These are phyloP conservation scores for Tachypleus tridentatus DNA, from an alignment of 1,140 invertebrate species.

Conservation along the genomic window DNA sequence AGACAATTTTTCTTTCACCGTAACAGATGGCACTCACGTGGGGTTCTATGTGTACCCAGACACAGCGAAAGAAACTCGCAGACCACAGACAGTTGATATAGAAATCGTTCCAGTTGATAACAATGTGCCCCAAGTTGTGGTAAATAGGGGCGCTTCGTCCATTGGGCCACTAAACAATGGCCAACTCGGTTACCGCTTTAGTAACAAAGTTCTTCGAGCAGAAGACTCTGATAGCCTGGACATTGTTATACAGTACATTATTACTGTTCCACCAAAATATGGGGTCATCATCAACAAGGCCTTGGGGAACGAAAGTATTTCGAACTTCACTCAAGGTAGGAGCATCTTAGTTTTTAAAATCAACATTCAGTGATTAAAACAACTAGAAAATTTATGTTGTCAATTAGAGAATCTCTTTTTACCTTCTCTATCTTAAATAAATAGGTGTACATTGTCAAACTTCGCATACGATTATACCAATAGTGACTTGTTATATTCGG, in stretches of 20 bases:
- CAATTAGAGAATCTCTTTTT: no score
- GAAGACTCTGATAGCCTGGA: conserved; percentile 31
- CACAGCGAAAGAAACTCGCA: conserved; percentile 24
- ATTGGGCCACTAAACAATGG: conserved; percentile 24
- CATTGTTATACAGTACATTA: conserved; percentile 26
- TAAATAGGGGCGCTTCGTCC: conserved; percentile 29
- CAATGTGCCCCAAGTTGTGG: conserved; percentile 28
- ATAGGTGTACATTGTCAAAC: no score
- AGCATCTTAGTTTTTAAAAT: no score
- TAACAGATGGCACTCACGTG: conserved; percentile 31
- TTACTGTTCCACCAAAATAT: conserved; percentile 29
- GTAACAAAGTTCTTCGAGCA: conserved; percentile 28
- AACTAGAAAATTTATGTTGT: no score
- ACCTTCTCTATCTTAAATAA: no score
- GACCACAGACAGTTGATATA: conserved; percentile 31
- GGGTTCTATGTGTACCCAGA: conserved; percentile 34
- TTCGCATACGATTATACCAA: no score
- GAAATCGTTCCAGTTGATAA: conserved; percentile 34
- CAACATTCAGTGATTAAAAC: no score
- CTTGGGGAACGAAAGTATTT: conserved; percentile 25
- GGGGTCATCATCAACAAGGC: conserved; percentile 30
- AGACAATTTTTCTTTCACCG: conserved; percentile 33
- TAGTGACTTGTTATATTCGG: no score
- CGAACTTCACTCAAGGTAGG: conserved; percentile 35
- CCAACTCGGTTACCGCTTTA: conserved; percentile 28